Evolutionary conservation across 2,113 vertebrate genomes (phyloP).

Genomic region (Stegastes partitus): DNA sequence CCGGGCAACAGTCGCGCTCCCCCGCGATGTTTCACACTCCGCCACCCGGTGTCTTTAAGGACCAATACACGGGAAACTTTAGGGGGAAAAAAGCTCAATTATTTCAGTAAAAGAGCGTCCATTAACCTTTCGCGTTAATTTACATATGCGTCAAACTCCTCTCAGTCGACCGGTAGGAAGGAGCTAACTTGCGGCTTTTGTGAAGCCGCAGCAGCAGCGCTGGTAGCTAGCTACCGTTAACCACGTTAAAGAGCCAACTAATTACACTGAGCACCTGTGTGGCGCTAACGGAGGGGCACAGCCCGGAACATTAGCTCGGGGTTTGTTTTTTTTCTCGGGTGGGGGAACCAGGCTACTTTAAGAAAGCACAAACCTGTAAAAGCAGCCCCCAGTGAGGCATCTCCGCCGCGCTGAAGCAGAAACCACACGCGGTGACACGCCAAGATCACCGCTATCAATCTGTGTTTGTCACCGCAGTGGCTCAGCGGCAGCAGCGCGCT

Average conservation of each 20-base stretch:
- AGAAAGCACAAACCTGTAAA: not conserved
- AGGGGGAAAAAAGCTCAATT: not conserved
- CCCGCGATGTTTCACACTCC: constrained; percentile 63
- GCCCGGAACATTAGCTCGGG: not conserved
- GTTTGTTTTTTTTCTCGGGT: not conserved
- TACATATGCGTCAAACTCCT: constrained; percentile 17
- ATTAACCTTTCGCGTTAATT: not conserved
- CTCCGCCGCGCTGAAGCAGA: not conserved
- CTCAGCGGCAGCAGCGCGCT: constrained; percentile 5
- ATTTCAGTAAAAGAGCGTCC: not conserved
- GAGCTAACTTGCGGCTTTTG: not conserved
- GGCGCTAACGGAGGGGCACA: not conserved
- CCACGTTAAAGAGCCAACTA: not conserved
- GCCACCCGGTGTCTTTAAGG: constrained; percentile 19
- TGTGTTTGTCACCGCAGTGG: constrained; percentile 64
- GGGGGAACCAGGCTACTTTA: not conserved
- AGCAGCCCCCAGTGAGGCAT: not conserved
- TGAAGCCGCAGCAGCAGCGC: not conserved
- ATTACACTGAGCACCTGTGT: constrained; percentile 40
- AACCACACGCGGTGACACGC: constrained; percentile 39
- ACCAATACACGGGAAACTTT: constrained; percentile 13
- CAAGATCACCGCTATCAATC: constrained; percentile 50
- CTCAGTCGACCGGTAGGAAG: not conserved
- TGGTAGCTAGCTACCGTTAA: constrained; percentile 44
- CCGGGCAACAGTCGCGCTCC: constrained; percentile 64